These are phyloP conservation scores for Steatornis caripensis DNA, from an alignment of 2,113 vertebrate genomes.

Conservation along the genomic window DNA sequence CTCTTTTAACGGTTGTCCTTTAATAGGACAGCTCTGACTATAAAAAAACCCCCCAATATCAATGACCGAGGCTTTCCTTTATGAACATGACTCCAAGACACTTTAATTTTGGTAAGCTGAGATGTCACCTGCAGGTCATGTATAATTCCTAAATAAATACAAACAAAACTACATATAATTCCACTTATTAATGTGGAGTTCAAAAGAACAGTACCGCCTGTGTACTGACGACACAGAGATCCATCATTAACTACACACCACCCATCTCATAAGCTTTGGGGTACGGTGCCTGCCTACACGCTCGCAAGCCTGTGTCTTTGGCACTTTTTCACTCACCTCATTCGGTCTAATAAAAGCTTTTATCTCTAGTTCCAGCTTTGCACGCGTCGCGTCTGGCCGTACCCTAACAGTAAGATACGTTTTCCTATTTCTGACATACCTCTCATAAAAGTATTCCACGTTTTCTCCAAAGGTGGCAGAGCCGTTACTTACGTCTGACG, in stretches of 20 bases:
- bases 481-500: background rate
- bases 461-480: background rate
- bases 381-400: no score
- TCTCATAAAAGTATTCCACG: background rate
- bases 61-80: background rate
- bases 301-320: background rate
- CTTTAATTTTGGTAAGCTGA: background rate
- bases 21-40: background rate
- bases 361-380: no score
- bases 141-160: background rate
- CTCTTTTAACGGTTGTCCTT: background rate
- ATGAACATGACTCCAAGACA: background rate
- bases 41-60: no score
- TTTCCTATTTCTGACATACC: background rate
- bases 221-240: no score
- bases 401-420: background rate
- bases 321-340: background rate
- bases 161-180: background rate
- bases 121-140: background rate
- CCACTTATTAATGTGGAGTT: background rate
- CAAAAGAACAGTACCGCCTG: background rate
- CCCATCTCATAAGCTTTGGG: background rate
- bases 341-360: background rate
- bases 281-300: background rate
- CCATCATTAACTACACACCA: background rate